Evolutionary conservation across 2,888 invertebrate genomes (phyloP).

Genomic region (Cephus sareptanus): DNA sequence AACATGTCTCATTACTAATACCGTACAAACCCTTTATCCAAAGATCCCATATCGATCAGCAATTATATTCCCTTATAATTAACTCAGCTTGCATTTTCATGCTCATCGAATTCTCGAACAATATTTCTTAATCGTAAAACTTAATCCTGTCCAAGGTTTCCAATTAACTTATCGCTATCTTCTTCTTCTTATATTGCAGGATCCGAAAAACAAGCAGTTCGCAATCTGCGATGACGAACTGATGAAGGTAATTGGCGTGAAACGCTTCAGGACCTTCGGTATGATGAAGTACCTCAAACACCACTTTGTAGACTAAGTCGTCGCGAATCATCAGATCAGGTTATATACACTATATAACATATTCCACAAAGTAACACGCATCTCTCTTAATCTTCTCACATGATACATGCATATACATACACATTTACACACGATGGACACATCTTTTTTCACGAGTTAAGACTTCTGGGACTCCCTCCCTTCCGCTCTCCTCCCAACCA

Average conservation of each 20-base stretch:
- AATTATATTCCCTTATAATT: background rate
- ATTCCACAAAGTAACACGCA: conserved; percentile 44
- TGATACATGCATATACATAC: conserved; percentile 30
- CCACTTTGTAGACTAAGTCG: conserved; percentile 79
- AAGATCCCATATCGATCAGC: background rate
- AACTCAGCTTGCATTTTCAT: background rate
- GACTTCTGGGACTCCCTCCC: conserved; percentile 21
- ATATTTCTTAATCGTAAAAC: conserved; percentile 3
- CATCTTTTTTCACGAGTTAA: conserved; percentile 42
- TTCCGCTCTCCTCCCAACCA: background rate
- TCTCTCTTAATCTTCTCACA: conserved; percentile 51
- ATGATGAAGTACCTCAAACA: conserved; percentile 97
- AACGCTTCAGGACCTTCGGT: conserved; percentile 93
- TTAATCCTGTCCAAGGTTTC: conserved; percentile 5
- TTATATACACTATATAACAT: conserved; percentile 50
- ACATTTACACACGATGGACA: conserved; percentile 42
- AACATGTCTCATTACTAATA: background rate
- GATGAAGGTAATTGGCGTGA: conserved; percentile 88
- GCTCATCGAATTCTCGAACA: conserved; percentile 5
- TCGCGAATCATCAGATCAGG: conserved; percentile 20
- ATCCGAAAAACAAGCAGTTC: conserved; percentile 94
- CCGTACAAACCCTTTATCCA: background rate
- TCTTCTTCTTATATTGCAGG: conserved; percentile 66
- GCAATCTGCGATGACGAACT: conserved; percentile 94
- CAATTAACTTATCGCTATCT: background rate